Conservation (phyloP, 2,113 vertebrate genomes). For the Bucco capensis region DNA sequence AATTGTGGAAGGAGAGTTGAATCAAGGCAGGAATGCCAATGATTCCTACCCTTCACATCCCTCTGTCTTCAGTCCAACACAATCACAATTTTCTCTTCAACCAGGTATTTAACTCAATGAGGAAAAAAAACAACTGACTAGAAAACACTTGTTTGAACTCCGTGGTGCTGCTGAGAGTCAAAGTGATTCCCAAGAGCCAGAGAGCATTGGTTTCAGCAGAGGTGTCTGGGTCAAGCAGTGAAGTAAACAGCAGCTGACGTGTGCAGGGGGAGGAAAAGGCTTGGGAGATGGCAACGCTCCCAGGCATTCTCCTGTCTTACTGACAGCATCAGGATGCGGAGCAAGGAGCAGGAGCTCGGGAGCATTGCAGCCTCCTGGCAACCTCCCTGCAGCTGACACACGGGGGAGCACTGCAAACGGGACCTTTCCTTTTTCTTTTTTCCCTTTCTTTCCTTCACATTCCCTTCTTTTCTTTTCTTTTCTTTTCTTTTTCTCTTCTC, state of each 20-base stretch:
- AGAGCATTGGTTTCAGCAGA: neutral
- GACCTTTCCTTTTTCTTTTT: neutral
- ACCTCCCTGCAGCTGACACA: neutral
- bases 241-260: rapidly evolving
- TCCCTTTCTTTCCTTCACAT: too few species aligned
- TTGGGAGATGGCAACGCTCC: neutral
- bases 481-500: neutral
- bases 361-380: neutral
- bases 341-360: neutral
- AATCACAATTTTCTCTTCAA: neutral
- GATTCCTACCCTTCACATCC: neutral
- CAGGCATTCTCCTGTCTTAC: neutral
- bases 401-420: neutral
- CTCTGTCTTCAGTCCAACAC: neutral
- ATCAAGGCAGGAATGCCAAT: neutral
- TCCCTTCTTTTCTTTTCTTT: too few species aligned
- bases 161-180: neutral
- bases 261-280: neutral
- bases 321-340: neutral
- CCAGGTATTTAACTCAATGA: neutral
- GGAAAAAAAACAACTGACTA: neutral
- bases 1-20: neutral
- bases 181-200: neutral
- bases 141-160: neutral
- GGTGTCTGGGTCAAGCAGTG: neutral